Conservation (phyloP, 23 tunicate genomes). For the Corella eumyota region DNA sequence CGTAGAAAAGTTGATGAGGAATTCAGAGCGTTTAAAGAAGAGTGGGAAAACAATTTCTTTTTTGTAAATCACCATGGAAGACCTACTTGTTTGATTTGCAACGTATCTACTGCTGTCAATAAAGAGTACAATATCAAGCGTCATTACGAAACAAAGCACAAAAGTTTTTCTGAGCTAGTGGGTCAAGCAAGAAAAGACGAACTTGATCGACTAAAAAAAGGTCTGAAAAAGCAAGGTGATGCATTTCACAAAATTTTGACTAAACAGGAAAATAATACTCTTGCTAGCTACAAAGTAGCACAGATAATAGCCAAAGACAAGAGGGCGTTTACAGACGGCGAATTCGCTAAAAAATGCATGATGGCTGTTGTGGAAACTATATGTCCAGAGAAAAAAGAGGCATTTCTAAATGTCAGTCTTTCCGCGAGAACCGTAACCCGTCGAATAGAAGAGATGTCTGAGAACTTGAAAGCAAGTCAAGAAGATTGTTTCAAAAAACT, state of each 20-base stretch:
- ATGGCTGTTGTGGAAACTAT: constrained; percentile 58
- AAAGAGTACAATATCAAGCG: constrained; percentile 59
- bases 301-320: constrained; percentile 50
- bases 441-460: constrained; percentile 66
- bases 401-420: constrained; percentile 55
- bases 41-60: no score
- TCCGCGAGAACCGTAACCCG: constrained; percentile 69
- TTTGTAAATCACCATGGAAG: no score
- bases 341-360: constrained; percentile 54
- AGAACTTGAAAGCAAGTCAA: constrained; percentile 43
- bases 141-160: constrained; percentile 42
- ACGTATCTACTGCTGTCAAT: constrained; percentile 30
- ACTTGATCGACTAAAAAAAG: constrained; percentile 33
- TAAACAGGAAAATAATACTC: constrained; percentile 32
- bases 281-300: constrained; percentile 63
- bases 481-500: constrained; percentile 33
- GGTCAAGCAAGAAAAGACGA: constrained; percentile 49
- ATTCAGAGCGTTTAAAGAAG: no score
- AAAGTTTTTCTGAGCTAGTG: neutral
- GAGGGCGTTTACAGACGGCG: constrained; percentile 76
- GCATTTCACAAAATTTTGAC: constrained; percentile 11
- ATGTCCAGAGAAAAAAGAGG: constrained; percentile 49
- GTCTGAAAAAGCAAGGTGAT: constrained; percentile 23
- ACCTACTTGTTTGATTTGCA: constrained; percentile 30
- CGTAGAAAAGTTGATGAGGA: no score